Conservation (phyloP, 2,797 vertebrate species). For the Oryzias dopingdopingensis region DNA sequence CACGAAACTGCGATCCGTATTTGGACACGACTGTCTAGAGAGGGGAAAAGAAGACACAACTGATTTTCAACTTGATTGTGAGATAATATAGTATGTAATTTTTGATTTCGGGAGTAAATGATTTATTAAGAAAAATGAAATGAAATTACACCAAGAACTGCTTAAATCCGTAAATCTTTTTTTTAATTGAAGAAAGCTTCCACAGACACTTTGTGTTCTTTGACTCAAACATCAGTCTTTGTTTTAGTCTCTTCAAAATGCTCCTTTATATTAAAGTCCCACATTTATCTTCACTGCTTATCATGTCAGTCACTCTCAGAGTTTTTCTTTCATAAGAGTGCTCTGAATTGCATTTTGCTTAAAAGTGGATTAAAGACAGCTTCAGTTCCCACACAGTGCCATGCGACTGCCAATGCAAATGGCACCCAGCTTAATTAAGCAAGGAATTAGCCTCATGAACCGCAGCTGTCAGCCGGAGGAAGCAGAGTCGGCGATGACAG, state of each 20-base stretch:
- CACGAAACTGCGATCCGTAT: conserved; percentile 90
- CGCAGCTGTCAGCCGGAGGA: conserved; percentile 47
- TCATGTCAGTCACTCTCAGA: conserved; percentile 1
- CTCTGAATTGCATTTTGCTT: conserved; percentile 13
- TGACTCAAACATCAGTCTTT: conserved; percentile 5
- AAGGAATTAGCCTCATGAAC: conserved; percentile 55
- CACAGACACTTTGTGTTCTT: too few species aligned
- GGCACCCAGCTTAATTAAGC: conserved; percentile 57
- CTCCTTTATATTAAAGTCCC: neutral
- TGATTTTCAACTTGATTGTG: neutral
- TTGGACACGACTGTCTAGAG: conserved; percentile 88
- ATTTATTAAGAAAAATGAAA: too few species aligned
- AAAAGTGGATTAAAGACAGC: conserved; percentile 33
- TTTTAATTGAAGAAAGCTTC: too few species aligned
- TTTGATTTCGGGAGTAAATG: too few species aligned
- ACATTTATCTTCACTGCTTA: neutral
- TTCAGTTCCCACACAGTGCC: conserved; percentile 23
- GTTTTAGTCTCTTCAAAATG: conserved; percentile 10
- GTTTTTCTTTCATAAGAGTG: conserved; percentile 9
- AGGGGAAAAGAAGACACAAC: conserved; percentile 10
- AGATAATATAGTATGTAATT: too few species aligned
- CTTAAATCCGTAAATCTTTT: too few species aligned
- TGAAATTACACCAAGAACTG: too few species aligned
- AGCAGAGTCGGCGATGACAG: conserved; percentile 48
- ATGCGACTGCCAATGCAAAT: conserved; percentile 45